Evolutionary conservation across 2,113 vertebrate species (phyloP).

Genomic region (Charina bottae): DNA sequence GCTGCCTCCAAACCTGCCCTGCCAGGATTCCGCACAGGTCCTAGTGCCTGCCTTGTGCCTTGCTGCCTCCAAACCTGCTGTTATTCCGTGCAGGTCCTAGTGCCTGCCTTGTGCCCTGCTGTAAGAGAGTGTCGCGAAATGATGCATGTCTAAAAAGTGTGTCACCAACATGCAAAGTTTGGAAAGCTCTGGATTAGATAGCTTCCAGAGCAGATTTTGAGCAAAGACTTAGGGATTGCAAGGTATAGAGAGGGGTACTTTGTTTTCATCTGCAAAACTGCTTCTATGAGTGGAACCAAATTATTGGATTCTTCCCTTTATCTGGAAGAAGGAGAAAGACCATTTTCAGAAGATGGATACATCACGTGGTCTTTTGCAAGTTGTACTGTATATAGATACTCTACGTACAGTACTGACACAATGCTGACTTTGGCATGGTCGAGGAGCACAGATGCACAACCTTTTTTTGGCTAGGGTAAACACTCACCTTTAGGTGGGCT

Average conservation of each 20-base stretch:
- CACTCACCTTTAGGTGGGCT: not conserved
- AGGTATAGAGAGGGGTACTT: not conserved
- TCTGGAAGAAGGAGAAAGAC: not conserved
- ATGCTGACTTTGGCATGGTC: conserved; percentile 23
- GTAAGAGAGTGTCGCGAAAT: too few species aligned
- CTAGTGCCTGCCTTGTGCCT: too few species aligned
- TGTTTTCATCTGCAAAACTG: not conserved
- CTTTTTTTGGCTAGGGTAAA: not conserved
- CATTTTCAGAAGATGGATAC: not conserved
- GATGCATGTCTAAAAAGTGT: too few species aligned
- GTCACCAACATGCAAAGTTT: too few species aligned
- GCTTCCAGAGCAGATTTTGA: not conserved
- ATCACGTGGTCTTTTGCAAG: not conserved
- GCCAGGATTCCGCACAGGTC: too few species aligned
- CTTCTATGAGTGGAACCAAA: not conserved
- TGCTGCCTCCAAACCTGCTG: too few species aligned
- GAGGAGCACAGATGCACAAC: not conserved
- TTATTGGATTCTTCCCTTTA: not conserved
- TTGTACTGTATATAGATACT: conserved; percentile 34
- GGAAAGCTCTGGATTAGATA: too few species aligned
- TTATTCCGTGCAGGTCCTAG: too few species aligned
- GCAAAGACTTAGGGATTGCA: not conserved
- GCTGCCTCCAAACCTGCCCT: too few species aligned
- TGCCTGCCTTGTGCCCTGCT: too few species aligned
- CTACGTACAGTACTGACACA: conserved; percentile 32